Evolutionary conservation across 2,113 vertebrate genomes (phyloP).

Genomic region (Dasyornis broadbenti): DNA sequence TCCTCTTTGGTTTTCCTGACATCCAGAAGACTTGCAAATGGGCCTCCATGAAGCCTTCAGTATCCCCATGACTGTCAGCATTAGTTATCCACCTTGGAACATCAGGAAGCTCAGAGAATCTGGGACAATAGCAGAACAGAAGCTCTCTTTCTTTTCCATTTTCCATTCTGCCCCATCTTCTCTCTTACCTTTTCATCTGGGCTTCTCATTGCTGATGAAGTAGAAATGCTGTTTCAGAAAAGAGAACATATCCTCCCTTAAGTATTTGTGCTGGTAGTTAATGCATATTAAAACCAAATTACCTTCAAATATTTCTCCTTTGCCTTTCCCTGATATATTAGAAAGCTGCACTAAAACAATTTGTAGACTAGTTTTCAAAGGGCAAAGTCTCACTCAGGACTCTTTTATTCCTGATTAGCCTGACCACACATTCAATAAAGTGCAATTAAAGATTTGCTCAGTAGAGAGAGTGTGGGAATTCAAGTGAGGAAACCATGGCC

Average conservation of each 20-base stretch:
- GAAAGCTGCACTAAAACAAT: conserved; percentile 7
- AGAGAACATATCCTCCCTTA: conserved; percentile 18
- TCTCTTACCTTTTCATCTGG: not conserved
- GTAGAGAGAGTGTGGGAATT: not conserved
- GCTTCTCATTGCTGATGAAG: not conserved
- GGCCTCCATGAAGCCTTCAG: not conserved
- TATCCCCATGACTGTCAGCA: not conserved
- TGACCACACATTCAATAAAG: conserved; percentile 34
- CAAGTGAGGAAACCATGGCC: not conserved
- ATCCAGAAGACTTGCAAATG: not conserved
- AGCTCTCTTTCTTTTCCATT: not conserved
- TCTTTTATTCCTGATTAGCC: conserved; percentile 51
- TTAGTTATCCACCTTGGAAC: not conserved
- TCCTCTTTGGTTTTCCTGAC: not conserved
- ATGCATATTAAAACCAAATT: conserved; percentile 40
- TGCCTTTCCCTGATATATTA: not conserved
- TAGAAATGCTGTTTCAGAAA: not conserved
- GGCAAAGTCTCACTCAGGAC: conserved; percentile 40
- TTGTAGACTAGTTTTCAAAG: conserved; percentile 34
- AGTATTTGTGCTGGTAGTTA: conserved; percentile 17
- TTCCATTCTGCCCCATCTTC: not conserved
- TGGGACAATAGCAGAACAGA: not conserved
- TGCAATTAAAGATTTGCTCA: conserved; percentile 22
- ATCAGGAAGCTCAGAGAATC: not conserved
- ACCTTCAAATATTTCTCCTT: conserved; percentile 12